Evolutionary conservation across 2,797 vertebrate species (phyloP), one percentile per base, ranked within the genome.

Genomic region (Alcedo atthis): DNA sequence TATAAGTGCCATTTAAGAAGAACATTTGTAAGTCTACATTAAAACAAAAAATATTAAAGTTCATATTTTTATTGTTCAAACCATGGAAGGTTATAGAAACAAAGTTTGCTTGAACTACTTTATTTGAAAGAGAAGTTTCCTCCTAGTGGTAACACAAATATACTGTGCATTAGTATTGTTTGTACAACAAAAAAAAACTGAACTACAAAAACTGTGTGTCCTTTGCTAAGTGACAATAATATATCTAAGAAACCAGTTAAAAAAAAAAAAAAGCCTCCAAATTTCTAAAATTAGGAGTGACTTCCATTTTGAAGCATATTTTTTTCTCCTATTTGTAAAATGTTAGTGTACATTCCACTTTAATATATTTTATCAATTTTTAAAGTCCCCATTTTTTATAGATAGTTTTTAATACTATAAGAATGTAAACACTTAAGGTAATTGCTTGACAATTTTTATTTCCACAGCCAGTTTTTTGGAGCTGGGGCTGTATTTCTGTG

Each of bases 321-420:
- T 58, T 26, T 1, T 18, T 68, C 2, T 1, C 26, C 19, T 58
- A 2, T 76, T 57, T 48, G 33, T 71, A 3, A 9, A 57, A 5
- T 24, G 54, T 40, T 43, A 28, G 9, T 21, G 7, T 19, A 11
- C 1, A 1, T 63, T 45, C 12, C 14, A 40, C 11, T 18, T 55
- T 16, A 59, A 17, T 9, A 7, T 7, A 12, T 20, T 17, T 42
- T 9, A 19, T 9, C 4, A 30, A 11, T 66, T 71, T 43, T 6
- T 73, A 71, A 54, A 14, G 2, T 13, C 2, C 10, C 8, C 0
- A 6, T 79, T 82, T 82, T 80, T 42, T 4, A n/a, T 21, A 10
- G 13, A 4, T 49, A 12, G 10, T 54, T 59, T 15, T 33, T 49
- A 79, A n/a, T 45, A 3, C 8, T 7, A 0, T 0, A 33, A 26